phyloP scores from a whole-genome alignment of 37 sponge, comb jelly and placozoan genomes.

The Haliclona indistincta region DNA sequence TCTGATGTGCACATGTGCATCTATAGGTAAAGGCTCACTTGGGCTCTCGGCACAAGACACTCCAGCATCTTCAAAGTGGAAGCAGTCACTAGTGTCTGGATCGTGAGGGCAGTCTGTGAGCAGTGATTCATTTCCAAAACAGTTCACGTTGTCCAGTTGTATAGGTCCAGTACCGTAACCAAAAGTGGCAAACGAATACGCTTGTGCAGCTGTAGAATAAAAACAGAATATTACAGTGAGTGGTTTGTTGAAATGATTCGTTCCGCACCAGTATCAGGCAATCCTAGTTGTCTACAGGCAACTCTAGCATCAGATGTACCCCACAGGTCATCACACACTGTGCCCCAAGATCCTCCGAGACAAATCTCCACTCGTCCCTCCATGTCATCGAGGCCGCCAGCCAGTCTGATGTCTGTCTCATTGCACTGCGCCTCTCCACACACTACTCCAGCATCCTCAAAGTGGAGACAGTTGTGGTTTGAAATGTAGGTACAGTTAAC shows the following conservation, averaged over 20 bases:
- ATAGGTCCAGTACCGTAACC: slow-evolving; percentile 4
- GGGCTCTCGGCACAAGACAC: background rate
- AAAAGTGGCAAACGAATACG: background rate
- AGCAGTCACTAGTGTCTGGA: slow-evolving; percentile 9
- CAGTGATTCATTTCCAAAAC: background rate
- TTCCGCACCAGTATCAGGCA: too few species aligned
- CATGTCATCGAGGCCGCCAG: background rate
- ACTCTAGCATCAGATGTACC: background rate
- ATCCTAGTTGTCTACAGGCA: background rate
- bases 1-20: too few species aligned
- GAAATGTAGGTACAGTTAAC: slow-evolving; percentile 4
- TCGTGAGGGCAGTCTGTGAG: slow-evolving; percentile 6
- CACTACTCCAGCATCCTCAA: slow-evolving; percentile 32
- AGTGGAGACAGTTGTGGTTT: slow-evolving; percentile 36
- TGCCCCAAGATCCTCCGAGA: slow-evolving; percentile 18
- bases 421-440: slow-evolving; percentile 19
- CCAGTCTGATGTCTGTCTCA: slow-evolving; percentile 17
- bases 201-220: too few species aligned
- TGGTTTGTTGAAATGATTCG: too few species aligned
- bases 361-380: slow-evolving; percentile 31
- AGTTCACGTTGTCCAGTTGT: background rate
- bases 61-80: slow-evolving; percentile 17
- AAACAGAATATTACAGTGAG: too few species aligned
- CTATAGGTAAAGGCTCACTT: too few species aligned
- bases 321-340: slow-evolving; percentile 16